These are phyloP conservation scores for Penaeus vannamei DNA, from an alignment of 1,140 invertebrate genomes.

Conservation along the genomic window DNA sequence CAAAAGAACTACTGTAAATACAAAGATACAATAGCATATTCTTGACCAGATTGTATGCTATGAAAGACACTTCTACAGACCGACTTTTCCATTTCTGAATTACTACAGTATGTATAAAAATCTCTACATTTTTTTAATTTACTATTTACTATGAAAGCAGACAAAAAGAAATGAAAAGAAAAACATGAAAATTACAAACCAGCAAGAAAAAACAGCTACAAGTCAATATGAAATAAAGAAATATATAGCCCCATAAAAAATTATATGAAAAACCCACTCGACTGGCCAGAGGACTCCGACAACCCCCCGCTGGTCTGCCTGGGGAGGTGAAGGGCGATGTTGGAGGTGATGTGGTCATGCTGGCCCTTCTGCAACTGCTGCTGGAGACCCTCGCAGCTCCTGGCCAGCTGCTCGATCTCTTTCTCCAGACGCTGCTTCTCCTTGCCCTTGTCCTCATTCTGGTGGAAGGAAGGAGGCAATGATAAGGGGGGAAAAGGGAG, in stretches of 20 bases:
- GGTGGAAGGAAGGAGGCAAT: not conserved
- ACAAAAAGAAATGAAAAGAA: no score
- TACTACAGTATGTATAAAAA: no score
- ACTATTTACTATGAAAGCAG: no score
- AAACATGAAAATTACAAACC: no score
- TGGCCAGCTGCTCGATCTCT: constrained; percentile 51
- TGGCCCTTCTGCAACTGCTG: constrained; percentile 37
- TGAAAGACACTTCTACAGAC: no score
- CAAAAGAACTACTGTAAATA: not conserved
- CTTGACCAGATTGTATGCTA: no score
- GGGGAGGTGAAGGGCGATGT: not conserved
- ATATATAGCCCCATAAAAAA: not conserved
- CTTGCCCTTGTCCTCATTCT: constrained; percentile 53
- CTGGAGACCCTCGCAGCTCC: constrained; percentile 53
- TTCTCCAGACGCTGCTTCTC: constrained; percentile 51
- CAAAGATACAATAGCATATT: no score
- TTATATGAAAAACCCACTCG: not conserved
- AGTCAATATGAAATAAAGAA: not conserved
- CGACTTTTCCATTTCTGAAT: no score
- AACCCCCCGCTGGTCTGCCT: not conserved
- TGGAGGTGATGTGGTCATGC: constrained; percentile 47
- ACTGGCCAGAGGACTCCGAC: not conserved
- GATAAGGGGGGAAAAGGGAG: no score
- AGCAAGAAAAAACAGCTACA: no score
- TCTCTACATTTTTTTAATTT: no score